Base-by-base conservation (phyloP, 1,140 invertebrate species). In the Neodiprion virginianus region DNA sequence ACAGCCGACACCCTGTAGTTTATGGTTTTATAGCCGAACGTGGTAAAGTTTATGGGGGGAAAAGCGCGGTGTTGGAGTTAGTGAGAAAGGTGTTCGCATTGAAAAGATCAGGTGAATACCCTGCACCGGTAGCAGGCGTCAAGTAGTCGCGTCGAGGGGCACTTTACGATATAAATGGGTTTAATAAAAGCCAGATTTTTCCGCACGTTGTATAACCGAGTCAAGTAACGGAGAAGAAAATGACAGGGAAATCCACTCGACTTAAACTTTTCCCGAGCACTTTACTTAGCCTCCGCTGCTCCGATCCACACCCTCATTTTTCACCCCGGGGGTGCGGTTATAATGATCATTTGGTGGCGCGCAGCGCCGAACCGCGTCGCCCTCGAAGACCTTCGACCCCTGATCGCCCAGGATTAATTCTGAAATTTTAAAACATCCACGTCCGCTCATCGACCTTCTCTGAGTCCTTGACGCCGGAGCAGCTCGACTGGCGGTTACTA, bases 221-320 rank as follows among this genome's bases (percentile, higher is more conserved):
- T 40, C 28, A 0, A 40, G 28, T 40, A 40, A 40, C 28, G 28
- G 28, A 53, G 23, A 65, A 75, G 73, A 72, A 53, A 69, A 71
- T 71, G 76, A 79, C 79, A 81, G 77, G 78, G 77, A 79, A 81
- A 72, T 74, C 75, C 73, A 81, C 78, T 81, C 75, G 74, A 71
- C 74, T 76, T 69, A 71, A 81, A 78, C 77, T 79, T 79, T 79
- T 76, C 76, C 72, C 67, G 79, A 79, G 14, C 40, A 69, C 67
- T 47, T 69, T 23, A 69, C 67, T 14, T 23, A 12, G 7, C 17
- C 67, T 69, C 17, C 3, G 12, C 17, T 14, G 7, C 67, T 47
- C 67, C 10, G 53, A 14, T 17, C 61, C 61, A 14, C 28, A 5
- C 28, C 5, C 11, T 61, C 53, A 61, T 61, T 61, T 61, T 61